Evolutionary conservation across 2,888 invertebrate species (phyloP).

Genomic region (Peribatodes rhomboidaria): DNA sequence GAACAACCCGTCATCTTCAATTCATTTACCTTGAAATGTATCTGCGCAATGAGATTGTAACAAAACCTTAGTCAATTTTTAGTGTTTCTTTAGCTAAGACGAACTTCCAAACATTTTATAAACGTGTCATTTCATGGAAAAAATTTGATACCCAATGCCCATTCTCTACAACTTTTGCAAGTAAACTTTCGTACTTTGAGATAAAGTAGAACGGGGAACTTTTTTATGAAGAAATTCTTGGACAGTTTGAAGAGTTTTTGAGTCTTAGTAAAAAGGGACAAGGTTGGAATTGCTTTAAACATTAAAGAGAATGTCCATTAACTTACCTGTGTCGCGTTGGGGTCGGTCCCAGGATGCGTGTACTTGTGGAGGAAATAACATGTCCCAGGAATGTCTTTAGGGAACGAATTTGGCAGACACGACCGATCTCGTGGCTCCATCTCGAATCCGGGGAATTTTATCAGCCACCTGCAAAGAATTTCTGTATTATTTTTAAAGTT

Average conservation of each 20-base stretch:
- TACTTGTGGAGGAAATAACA: slow-evolving; percentile 95
- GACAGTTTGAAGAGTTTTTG: not conserved
- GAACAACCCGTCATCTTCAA: not conserved
- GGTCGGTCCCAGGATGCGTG: slow-evolving; percentile 89
- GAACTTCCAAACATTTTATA: slow-evolving; percentile 14
- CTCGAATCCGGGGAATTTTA: slow-evolving; percentile 91
- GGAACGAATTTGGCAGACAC: slow-evolving; percentile 94
- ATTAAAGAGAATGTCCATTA: slow-evolving; percentile 18
- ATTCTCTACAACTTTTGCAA: slow-evolving; percentile 2
- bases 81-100: not conserved
- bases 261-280: slow-evolving; percentile 7
- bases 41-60: not conserved
- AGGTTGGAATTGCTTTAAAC: slow-evolving; percentile 21
- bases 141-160: slow-evolving; percentile 22
- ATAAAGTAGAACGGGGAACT: slow-evolving; percentile 18
- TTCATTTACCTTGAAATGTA: not conserved
- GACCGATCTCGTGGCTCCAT: slow-evolving; percentile 91
- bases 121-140: slow-evolving; percentile 25
- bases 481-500: slow-evolving; percentile 23
- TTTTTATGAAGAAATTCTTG: slow-evolving; percentile 9
- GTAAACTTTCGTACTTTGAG: slow-evolving; percentile 25
- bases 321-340: slow-evolving; percentile 84
- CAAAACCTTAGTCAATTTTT: not conserved
- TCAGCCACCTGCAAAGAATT: slow-evolving; percentile 88
- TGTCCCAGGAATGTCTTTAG: slow-evolving; percentile 91